Evolutionary conservation across 1,140 invertebrate genomes (phyloP).

Genomic region (Carposina sasakii): DNA sequence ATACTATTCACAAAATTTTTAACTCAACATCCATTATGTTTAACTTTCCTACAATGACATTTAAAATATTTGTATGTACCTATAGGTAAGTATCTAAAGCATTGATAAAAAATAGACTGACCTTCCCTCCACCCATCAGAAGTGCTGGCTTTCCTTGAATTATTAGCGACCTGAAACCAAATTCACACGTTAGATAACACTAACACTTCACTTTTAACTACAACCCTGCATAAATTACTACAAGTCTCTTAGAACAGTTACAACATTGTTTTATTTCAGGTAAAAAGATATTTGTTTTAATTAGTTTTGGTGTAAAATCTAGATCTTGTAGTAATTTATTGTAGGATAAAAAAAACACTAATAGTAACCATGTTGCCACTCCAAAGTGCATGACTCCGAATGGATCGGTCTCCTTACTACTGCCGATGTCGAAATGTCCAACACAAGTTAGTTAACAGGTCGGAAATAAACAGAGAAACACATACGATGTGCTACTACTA

Average conservation of each 20-base stretch:
- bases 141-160: slow-evolving; percentile 55
- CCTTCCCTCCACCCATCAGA: slow-evolving; percentile 67
- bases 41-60: no score
- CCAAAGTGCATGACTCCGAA: slow-evolving; percentile 27
- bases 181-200: slow-evolving; percentile 20
- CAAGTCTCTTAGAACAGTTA: slow-evolving; percentile 11
- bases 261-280: neutral
- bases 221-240: slow-evolving; percentile 23
- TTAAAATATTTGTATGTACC: no score
- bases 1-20: no score
- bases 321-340: neutral
- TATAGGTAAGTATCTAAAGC: no score
- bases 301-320: neutral
- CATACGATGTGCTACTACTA: slow-evolving; percentile 19
- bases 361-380: slow-evolving; percentile 44
- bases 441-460: slow-evolving; percentile 30
- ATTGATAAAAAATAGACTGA: no score
- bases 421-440: slow-evolving; percentile 50
- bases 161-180: slow-evolving; percentile 66
- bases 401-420: slow-evolving; percentile 16
- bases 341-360: slow-evolving; percentile 13
- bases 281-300: neutral
- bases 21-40: no score
- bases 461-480: slow-evolving; percentile 36
- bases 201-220: slow-evolving; percentile 32